Evolutionary conservation across 1,140 invertebrate species (phyloP).

Genomic region (Procambarus virginalis): DNA sequence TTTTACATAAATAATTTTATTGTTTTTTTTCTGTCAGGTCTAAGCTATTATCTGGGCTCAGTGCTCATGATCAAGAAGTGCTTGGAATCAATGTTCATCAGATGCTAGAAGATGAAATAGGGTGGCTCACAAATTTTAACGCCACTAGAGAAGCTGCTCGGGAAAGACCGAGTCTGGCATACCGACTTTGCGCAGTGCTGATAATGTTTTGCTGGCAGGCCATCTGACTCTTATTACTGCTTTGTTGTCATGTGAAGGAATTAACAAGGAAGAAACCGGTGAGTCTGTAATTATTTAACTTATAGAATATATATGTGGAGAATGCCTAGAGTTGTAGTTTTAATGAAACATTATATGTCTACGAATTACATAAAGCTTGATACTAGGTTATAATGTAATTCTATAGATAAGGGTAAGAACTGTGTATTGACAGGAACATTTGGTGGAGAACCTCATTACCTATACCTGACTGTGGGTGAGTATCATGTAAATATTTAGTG

Average conservation of each 20-base stretch:
- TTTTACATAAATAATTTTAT: not conserved
- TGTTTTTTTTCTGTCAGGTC: constrained; percentile 36
- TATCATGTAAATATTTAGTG: too few species aligned
- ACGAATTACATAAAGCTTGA: too few species aligned
- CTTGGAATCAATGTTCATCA: constrained; percentile 73
- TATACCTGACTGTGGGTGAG: too few species aligned
- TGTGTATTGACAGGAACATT: too few species aligned
- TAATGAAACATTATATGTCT: too few species aligned
- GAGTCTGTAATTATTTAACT: not conserved
- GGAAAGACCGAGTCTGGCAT: constrained; percentile 61
- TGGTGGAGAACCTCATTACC: too few species aligned
- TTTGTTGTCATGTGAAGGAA: constrained; percentile 76
- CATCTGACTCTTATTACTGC: constrained; percentile 76
- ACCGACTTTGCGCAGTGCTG: constrained; percentile 71
- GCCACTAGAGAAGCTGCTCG: constrained; percentile 51
- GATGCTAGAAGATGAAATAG: constrained; percentile 77
- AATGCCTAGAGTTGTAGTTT: too few species aligned
- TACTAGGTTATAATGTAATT: too few species aligned
- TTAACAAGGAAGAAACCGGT: constrained; percentile 70
- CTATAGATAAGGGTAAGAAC: too few species aligned
- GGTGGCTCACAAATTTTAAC: constrained; percentile 77
- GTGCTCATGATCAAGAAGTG: constrained; percentile 74
- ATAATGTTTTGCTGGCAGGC: constrained; percentile 76
- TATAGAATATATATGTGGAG: too few species aligned
- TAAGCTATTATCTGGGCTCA: constrained; percentile 74